Evolutionary conservation across 2,797 vertebrate genomes (phyloP), one percentile per base, ranked within the genome.

Genomic region (Menidia menidia): DNA sequence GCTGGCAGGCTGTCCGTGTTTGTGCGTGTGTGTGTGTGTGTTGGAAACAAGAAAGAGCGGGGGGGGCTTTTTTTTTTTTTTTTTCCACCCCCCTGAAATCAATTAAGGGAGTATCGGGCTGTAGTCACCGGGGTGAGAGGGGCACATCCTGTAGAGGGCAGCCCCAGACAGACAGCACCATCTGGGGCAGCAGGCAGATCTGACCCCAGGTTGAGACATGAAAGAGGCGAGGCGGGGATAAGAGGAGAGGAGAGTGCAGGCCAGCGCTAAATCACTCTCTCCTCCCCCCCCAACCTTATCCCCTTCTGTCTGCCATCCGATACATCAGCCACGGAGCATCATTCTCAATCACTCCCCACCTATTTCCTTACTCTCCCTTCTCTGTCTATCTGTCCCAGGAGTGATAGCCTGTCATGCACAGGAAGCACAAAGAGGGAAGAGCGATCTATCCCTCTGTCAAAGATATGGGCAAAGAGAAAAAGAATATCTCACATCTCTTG

Each of bases 91-190:
- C 95, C 92, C 94, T 93, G 93, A 96, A 96, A 97, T 98, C 95
- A 97, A 96, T 98, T 96, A 90, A 68, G 62, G 18, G 64, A 86
- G 87, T 89, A 78, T 75, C 91, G 80, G 86, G 68, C 86, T 90
- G 85, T 70, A 73, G 81, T 58, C 67, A 72, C 81, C 83, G 76
- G 83, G 89, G 76, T 74, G 75, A 83, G 87, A 84, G 83, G 87
- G 89, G 86, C 82, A 92, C 93, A 94, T 95, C 95, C 94, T 94
- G 88, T 73, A 85, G 61, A 85, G 92, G 89, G 78, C 87, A 65
- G 79, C 68, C 75, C 25, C 71, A 64, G 94, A 97, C 90, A 94
- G 95, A 97, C 94, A 96, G 93, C 94, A 95, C 92, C 95, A 97
- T 95, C 95, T 97, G 96, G 88, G 91, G 88, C 87, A 88, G 84